Evolutionary conservation across 37 sponge, comb jelly and placozoan genomes (phyloP), one percentile per base, ranked within the genome.

Genomic region (Amphimedon queenslandica): DNA sequence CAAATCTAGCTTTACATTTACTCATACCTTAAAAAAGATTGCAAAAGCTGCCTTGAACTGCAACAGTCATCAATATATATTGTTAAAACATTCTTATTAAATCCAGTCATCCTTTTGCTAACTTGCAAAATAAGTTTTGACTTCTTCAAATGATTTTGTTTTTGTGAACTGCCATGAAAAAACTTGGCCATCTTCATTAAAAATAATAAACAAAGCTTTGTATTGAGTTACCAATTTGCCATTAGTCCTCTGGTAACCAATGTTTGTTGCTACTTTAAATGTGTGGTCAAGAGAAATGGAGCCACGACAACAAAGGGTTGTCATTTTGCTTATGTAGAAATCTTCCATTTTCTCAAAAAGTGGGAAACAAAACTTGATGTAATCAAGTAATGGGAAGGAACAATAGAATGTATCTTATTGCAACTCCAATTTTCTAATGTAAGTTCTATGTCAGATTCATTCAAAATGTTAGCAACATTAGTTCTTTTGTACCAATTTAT

Each of bases 61-160:
- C 83, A 82, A 58, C 83, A 82, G 36, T 82, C 42, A 42, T 82
- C 75, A 28, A 82, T 40, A 57, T 67, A 74, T 10, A 60, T 51
- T 34, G 55, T 63, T 63, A 42, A 36, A 13, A 71, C 29, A 35
- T 66, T 5, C 30, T 66, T n/a, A n/a, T n/a, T n/a, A n/a, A n/a
- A 21, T 4, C n/a, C 0, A 8, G 38, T 37, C 25, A 32, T 2
- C 74, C 40, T 36, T 57, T 40, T 33, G 35, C 8, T 11, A 73
- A 40, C 8, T 58, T 10, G 42, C 24, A 20, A 25, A 20, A 29
- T 25, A 57, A 30, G 55, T 55, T 58, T 37, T 24, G 2, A 82
- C 32, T 20, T 74, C 8, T 21, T 33, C 63, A 57, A 82, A 82
- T 40, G 64, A 23, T 43, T 69, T 82, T 0, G 63, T 63, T 57